phyloP scores from a whole-genome alignment of 2,888 invertebrate genomes.

The Parnassius glacialis region DNA sequence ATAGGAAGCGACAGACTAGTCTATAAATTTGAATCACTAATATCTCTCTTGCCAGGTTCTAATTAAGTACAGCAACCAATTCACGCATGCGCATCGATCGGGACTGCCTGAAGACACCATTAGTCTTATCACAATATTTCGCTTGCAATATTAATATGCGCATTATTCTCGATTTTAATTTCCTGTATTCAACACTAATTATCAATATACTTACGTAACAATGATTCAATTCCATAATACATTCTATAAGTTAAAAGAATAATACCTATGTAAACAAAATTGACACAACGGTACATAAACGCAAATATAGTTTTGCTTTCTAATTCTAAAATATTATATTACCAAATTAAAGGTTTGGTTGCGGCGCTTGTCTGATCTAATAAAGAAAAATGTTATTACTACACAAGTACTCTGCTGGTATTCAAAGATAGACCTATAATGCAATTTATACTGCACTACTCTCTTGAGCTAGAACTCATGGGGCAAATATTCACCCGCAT shows the following conservation, averaged over 20 bases:
- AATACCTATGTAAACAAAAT: neutral
- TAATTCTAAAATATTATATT: too few relatives aligned
- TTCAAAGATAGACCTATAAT: too few relatives aligned
- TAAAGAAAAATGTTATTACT: too few relatives aligned
- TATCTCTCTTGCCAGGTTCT: conserved; percentile 66
- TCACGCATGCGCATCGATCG: conserved; percentile 67
- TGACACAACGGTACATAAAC: neutral
- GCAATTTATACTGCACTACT: too few relatives aligned
- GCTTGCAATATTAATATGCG: conserved; percentile 33
- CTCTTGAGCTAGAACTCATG: too few relatives aligned
- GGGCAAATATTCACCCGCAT: too few relatives aligned
- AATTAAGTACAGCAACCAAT: conserved; percentile 72
- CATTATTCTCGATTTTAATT: conserved; percentile 25
- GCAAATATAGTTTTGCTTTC: too few relatives aligned
- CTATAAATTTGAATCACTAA: conserved; percentile 70
- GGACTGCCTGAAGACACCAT: conserved; percentile 69
- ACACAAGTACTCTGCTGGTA: too few relatives aligned
- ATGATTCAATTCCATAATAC: neutral
- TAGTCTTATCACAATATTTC: conserved; percentile 58
- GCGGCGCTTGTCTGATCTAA: too few relatives aligned
- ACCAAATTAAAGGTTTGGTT: too few relatives aligned
- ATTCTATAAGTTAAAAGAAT: too few relatives aligned
- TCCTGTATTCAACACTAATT: conserved; percentile 3
- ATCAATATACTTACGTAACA: neutral
- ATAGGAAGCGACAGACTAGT: conserved; percentile 44